These are phyloP conservation scores for Leptopilina clavipes DNA, from an alignment of 1,140 invertebrate species.

Conservation along the genomic window DNA sequence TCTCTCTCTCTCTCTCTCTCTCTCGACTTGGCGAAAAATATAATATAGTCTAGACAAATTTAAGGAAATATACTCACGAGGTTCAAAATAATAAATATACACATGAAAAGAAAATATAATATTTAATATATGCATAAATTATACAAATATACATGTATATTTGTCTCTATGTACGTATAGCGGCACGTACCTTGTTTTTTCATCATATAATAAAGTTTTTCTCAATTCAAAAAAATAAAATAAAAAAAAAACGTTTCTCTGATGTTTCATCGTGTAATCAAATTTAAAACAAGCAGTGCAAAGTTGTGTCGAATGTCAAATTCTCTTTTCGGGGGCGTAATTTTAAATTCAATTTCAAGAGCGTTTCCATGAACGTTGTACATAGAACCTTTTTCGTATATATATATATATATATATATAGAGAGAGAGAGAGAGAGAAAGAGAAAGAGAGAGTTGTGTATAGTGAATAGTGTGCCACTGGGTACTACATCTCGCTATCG, in stretches of 20 bases:
- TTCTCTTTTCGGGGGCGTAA: neutral
- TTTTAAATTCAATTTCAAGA: constrained; percentile 18
- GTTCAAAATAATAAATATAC: no score
- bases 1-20: no score
- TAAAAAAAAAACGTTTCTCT: neutral
- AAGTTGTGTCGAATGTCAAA: constrained; percentile 16
- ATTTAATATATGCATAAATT: no score
- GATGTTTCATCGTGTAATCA: constrained; percentile 4
- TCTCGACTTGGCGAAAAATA: no score
- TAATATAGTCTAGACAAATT: no score
- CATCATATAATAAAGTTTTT: neutral
- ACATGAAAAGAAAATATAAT: no score
- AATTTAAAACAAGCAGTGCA: neutral
- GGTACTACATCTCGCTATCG: neutral
- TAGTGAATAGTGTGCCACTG: neutral
- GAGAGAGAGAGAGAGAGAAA: no score
- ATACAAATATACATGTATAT: no score
- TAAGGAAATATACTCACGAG: no score
- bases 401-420: no score
- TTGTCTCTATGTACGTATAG: no score
- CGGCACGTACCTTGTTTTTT: neutral
- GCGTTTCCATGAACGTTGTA: neutral
- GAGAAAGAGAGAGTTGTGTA: no score
- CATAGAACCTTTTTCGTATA: neutral
- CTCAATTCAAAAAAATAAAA: neutral